Base-by-base conservation (phyloP, 2,797 vertebrate genomes). In the Melanotaenia trifasciata region DNA sequence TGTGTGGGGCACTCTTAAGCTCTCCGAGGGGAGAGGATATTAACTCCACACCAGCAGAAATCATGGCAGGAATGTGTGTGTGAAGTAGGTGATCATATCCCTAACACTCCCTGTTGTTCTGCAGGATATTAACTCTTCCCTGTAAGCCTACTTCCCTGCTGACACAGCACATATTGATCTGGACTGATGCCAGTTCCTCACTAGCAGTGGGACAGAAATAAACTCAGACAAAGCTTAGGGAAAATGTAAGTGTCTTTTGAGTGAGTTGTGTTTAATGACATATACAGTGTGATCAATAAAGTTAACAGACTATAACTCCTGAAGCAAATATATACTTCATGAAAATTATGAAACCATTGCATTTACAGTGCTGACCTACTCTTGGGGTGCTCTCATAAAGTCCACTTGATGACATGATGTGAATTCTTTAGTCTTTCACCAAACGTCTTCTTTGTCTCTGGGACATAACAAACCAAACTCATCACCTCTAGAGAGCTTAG, bases 51-150 rank as follows among this genome's bases (percentile, higher is more conserved):
- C 68, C 47, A 50, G 64, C 51, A 30, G 74, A 62, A 14, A 36
- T 84, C 89, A 70, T 68, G 80, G 83, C 68, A 79, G 63, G 76
- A 67, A 64, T 71, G 43, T 45, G 59, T 67, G 66, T 68, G 70
- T 64, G 73, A 79, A 64, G 47, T 64, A 85, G 76, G 89, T 83
- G 87, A 90, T 88, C 86, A 78, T 60, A 76, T 82, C 80, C 70
- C 75, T 57, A 54, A 78, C 78, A 74, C 85, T 79, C 67, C 89
- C 84, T 79, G 80, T 82, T 84, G 90, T 81, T 82, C 67, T 77
- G 68, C 81, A 85, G 91, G 89, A 92, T 93, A 92, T 92, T 87
- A 90, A 91, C 87, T 90, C 87, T 88, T 90, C 89, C 68, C 79
- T 73, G 70, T 85, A 81, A 87, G 81, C 72, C 80, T 62, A 75